These are phyloP conservation scores for Drosophila koepferae DNA, from an alignment of 2,888 invertebrate genomes.

Conservation along the genomic window DNA sequence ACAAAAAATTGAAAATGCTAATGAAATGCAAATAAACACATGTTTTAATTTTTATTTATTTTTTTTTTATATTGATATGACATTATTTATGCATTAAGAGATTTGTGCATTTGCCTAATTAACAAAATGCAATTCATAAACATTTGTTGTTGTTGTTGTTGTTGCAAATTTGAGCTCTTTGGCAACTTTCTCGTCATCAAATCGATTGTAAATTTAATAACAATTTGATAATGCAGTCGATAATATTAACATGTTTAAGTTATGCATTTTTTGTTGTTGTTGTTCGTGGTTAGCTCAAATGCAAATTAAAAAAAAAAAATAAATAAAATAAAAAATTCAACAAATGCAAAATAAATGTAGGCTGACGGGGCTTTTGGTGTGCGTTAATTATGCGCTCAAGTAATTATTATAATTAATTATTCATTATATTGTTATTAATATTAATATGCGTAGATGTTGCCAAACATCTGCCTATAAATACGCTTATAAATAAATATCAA, in stretches of 20 bases:
- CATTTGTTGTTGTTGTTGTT: not conserved
- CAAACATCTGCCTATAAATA: not conserved
- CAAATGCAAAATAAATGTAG: not conserved
- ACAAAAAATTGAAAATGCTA: not conserved
- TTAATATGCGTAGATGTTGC: constrained; percentile 5
- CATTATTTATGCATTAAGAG: constrained; percentile 32
- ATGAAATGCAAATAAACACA: not conserved
- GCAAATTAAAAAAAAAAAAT: not conserved
- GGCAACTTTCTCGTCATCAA: constrained; percentile 20
- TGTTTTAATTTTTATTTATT: not conserved
- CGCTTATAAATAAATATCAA: not conserved
- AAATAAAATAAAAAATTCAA: not conserved
- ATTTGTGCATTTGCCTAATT: constrained; percentile 40
- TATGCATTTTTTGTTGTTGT: not conserved
- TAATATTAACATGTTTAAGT: not conserved
- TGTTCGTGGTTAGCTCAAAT: not conserved
- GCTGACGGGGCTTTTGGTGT: not conserved
- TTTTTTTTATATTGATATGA: not conserved
- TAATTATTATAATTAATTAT: constrained; percentile 10
- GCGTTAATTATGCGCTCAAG: constrained; percentile 10
- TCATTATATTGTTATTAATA: constrained; percentile 1
- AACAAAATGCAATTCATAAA: constrained; percentile 18
- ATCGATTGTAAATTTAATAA: not conserved
- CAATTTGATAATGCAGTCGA: constrained; percentile 5
- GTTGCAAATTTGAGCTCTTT: constrained; percentile 2